Conservation (phyloP, 2,797 vertebrate genomes). For the Momotus momota region DNA sequence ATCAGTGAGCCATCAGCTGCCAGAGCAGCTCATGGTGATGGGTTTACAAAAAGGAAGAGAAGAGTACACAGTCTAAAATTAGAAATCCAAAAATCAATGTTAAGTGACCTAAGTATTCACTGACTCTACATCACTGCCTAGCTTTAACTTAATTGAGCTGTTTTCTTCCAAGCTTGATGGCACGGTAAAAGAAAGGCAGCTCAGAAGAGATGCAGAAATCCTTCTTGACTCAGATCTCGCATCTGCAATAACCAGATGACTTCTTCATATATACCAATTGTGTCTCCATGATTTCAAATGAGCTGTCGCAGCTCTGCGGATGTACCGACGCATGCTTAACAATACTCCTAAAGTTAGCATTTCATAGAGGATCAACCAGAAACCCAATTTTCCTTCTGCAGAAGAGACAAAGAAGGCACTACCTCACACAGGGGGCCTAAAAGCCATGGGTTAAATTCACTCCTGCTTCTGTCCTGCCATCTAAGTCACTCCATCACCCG, state of each 20-base stretch:
- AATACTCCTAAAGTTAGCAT: neutral
- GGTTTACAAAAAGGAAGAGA: neutral
- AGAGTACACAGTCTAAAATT: neutral
- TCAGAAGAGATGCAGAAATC: neutral
- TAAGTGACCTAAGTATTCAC: neutral
- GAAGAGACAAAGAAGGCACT: neutral
- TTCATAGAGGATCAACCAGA: neutral
- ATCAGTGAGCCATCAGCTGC: neutral
- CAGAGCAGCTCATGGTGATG: neutral
- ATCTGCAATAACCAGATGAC: neutral
- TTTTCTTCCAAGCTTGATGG: neutral
- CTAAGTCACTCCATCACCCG: neutral
- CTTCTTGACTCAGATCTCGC: neutral
- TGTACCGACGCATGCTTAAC: neutral
- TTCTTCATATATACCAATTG: neutral
- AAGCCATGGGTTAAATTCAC: accelerated
- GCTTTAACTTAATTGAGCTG: constrained; percentile 25
- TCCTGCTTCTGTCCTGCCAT: neutral
- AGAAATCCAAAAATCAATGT: constrained; percentile 7
- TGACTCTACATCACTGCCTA: neutral
- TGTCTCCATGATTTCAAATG: neutral
- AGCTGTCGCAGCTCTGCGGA: neutral
- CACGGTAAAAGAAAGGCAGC: neutral
- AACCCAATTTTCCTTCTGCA: neutral
- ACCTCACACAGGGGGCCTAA: accelerated